A percentile compares a stretch with the other conserved stretches of the same genome.
Conservation (phyloP, 1,140 invertebrate species). For the Episyrphus balteatus region DNA sequence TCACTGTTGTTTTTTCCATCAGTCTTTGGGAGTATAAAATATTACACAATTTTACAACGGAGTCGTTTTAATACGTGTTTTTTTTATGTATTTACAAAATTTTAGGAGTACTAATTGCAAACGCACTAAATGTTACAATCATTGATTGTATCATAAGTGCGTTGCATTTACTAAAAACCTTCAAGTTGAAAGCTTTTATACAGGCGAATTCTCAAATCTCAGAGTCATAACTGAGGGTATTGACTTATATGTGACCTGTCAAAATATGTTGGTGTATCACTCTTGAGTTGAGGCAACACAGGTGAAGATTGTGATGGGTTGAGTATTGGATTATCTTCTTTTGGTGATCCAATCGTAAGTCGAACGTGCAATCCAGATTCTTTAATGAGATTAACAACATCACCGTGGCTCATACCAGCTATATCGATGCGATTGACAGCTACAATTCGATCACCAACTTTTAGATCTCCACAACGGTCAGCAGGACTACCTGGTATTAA, state of each 20-base stretch:
- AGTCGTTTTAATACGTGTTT: no score
- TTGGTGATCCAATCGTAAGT: conserved; percentile 69
- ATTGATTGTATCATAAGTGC: no score
- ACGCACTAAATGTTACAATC: no score
- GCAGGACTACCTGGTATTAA: conserved; percentile 93
- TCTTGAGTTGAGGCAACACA: conserved; percentile 9
- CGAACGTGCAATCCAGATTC: conserved; percentile 86
- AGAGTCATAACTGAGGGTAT: conserved; percentile 33
- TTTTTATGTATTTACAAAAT: no score
- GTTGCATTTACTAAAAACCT: no score
- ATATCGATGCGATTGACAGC: conserved; percentile 93
- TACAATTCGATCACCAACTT: conserved; percentile 90
- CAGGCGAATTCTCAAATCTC: conserved; percentile 33
- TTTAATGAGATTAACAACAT: conserved; percentile 91
- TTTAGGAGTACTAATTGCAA: no score
- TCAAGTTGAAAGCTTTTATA: conserved; percentile 29
- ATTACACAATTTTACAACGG: no score
- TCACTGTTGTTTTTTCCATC: no score
- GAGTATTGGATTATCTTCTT: conserved; percentile 39
- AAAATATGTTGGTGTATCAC: conserved; percentile 18
- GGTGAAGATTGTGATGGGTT: conserved; percentile 8
- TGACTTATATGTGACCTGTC: conserved; percentile 20
- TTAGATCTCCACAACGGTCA: conserved; percentile 76
- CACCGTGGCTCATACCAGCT: conserved; percentile 84
- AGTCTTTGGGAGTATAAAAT: no score